Evolutionary conservation across 2,888 invertebrate genomes (phyloP).

Genomic region (Drosophila longiperda): DNA sequence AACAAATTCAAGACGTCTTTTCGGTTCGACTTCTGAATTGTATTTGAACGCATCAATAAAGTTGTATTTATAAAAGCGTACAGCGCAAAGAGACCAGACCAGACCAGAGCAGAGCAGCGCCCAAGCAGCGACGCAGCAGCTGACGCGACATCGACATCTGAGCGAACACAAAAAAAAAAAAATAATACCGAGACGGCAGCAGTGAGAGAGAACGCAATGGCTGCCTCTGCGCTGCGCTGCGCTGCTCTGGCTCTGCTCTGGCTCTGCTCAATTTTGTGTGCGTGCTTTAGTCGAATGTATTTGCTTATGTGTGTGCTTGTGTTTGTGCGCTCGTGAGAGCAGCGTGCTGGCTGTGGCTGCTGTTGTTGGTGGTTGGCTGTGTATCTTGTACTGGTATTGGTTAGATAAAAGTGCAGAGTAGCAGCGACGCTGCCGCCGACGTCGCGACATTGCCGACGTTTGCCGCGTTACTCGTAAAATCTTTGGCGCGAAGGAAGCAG

Average conservation of each 20-base stretch:
- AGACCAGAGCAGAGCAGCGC: conserved; percentile 30
- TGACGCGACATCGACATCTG: conserved; percentile 53
- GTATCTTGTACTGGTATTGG: conserved; percentile 59
- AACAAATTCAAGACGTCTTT: conserved; percentile 67
- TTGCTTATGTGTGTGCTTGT: conserved; percentile 11
- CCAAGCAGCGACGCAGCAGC: conserved; percentile 53
- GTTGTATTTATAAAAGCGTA: conserved; percentile 83
- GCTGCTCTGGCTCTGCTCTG: conserved; percentile 24
- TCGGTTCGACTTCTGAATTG: conserved; percentile 65
- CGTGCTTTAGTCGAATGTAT: conserved; percentile 12
- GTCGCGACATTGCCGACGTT: conserved; percentile 18
- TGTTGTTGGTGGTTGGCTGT: conserved; percentile 58
- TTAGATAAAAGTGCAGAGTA: conserved; percentile 71
- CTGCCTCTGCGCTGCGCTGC: conserved; percentile 39
- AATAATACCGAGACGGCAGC: conserved; percentile 10
- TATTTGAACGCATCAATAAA: conserved; percentile 78
- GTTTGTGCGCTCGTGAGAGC: conserved; percentile 24
- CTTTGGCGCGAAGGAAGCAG: conserved; percentile 68
- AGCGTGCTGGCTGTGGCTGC: conserved; percentile 39
- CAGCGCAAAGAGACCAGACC: conserved; percentile 42
- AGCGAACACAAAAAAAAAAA: conserved; percentile 14
- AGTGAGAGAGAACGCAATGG: conserved; percentile 65
- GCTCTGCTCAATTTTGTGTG: conserved; percentile 8
- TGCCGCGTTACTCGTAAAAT: conserved; percentile 45
- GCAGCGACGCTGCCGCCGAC: conserved; percentile 23